Conservation (phyloP, 2,888 invertebrate genomes). For the Coelopa pilipes region DNA sequence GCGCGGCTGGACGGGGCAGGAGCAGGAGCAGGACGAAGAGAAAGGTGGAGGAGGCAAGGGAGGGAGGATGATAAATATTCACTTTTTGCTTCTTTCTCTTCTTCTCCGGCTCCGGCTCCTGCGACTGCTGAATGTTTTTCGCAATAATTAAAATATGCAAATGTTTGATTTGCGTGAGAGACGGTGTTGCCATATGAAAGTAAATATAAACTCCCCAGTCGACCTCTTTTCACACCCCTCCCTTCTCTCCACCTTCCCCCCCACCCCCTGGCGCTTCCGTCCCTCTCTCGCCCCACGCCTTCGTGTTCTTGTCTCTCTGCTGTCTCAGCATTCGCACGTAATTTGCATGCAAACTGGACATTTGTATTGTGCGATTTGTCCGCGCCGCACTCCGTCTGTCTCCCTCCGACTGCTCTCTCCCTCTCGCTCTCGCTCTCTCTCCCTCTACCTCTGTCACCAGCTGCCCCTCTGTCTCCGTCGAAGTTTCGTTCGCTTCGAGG, state of each 20-base stretch:
- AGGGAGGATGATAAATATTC: conserved; percentile 32
- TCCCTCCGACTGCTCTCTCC: not conserved
- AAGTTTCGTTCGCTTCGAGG: not conserved
- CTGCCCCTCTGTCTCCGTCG: not conserved
- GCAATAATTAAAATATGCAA: conserved; percentile 37
- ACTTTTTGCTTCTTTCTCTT: too few species aligned
- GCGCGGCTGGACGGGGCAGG: not conserved
- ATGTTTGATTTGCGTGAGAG: conserved; percentile 31
- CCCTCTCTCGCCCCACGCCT: too few species aligned
- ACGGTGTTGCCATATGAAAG: conserved; percentile 17
- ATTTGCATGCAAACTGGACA: conserved; percentile 30
- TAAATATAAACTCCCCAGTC: not conserved
- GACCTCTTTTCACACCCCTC: too few species aligned
- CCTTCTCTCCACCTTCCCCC: too few species aligned
- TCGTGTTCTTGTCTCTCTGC: not conserved
- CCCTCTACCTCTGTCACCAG: not conserved
- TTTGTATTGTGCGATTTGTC: not conserved
- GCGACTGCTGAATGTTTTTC: conserved; percentile 31
- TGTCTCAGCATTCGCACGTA: conserved; percentile 9
- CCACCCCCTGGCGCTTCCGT: too few species aligned
- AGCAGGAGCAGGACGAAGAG: too few species aligned
- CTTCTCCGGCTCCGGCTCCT: too few species aligned
- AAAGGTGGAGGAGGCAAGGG: too few species aligned
- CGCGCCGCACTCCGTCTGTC: not conserved
- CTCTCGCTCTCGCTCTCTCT: not conserved